Conservation (phyloP, 2,113 vertebrate genomes). For the Cricetomys ansorgei region DNA sequence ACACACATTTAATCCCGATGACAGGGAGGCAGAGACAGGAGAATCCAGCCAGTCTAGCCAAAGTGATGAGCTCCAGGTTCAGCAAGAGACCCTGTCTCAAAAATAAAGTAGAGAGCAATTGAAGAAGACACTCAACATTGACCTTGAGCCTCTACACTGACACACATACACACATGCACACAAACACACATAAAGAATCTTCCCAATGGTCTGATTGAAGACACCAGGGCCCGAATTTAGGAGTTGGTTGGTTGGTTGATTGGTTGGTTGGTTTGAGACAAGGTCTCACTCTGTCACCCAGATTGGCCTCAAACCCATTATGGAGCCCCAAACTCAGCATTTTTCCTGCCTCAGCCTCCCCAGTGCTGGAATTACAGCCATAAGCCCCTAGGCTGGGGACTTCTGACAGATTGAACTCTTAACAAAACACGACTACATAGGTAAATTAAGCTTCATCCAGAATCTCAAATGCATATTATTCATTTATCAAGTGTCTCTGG, state of each 20-base stretch:
- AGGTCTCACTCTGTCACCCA: neutral
- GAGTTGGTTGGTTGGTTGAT: neutral
- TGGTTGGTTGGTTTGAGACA: neutral
- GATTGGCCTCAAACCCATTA: neutral
- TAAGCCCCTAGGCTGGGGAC: neutral
- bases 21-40: neutral
- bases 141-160: no score
- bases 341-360: neutral
- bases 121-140: neutral
- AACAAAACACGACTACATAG: neutral
- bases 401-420: neutral
- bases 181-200: neutral
- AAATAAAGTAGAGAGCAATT: neutral
- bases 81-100: neutral
- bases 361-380: neutral
- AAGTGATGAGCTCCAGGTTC: neutral
- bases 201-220: neutral
- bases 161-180: neutral
- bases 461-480: neutral
- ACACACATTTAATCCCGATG: neutral
- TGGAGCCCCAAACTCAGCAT: neutral
- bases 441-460: slow-evolving; percentile 8
- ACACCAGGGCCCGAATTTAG: neutral
- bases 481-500: neutral
- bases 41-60: neutral